These are phyloP conservation scores for Tenualosa ilisha DNA, from an alignment of 2,797 vertebrate genomes.

Conservation along the genomic window DNA sequence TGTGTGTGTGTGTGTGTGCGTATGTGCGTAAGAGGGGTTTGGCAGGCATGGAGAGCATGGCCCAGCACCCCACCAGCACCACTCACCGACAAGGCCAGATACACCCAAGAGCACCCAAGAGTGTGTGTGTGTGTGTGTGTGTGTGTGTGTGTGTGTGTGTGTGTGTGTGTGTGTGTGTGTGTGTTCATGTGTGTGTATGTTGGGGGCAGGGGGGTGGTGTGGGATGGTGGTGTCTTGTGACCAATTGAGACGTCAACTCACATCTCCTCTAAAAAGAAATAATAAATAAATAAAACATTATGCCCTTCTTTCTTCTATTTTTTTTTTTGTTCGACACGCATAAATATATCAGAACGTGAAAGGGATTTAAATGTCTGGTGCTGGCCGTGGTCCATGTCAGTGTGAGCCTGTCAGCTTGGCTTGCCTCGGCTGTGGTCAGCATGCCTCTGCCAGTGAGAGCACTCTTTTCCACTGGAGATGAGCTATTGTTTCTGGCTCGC, in stretches of 20 bases:
- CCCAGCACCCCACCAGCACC: constrained; percentile 34
- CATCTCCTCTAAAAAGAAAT: constrained; percentile 44
- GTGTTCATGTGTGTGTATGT: neutral
- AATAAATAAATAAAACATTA: neutral
- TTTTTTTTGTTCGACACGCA: constrained; percentile 49
- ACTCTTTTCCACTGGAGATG: constrained; percentile 50
- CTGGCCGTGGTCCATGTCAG: constrained; percentile 48
- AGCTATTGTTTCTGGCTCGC: constrained; percentile 47
- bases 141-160: neutral
- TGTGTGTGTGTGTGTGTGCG: neutral
- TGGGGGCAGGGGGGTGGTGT: constrained; percentile 14
- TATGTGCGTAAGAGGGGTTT: constrained; percentile 36
- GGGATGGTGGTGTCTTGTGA: constrained; percentile 40
- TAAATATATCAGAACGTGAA: constrained; percentile 52
- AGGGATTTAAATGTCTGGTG: constrained; percentile 3
- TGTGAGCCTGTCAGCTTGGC: constrained; percentile 42
- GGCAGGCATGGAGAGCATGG: constrained; percentile 41
- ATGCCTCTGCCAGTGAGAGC: constrained; percentile 44
- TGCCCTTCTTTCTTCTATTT: neutral
- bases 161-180: neutral
- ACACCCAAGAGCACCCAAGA: constrained; percentile 33
- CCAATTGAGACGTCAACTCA: constrained; percentile 55
- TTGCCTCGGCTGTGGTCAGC: constrained; percentile 39
- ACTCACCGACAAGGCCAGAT: constrained; percentile 41
- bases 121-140: neutral